Percentiles rank a stretch among this genome's conserved stretches.
These are phyloP conservation scores for Sciaenops ocellatus DNA, from an alignment of 2,797 vertebrate species.

Conservation along the genomic window DNA sequence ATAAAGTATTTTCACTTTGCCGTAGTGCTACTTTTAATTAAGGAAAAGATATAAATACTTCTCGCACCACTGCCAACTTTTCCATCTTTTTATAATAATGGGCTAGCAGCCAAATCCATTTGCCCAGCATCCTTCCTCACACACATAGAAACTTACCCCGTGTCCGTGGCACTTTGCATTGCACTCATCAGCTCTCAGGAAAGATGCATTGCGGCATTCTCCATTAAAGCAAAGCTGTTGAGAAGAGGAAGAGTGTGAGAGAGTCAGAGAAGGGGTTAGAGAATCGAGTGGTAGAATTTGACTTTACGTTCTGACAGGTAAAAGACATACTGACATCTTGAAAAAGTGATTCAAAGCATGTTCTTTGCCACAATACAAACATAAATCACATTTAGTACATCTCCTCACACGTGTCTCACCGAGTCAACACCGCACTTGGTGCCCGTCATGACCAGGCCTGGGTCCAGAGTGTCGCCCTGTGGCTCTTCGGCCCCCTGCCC, in stretches of 20 bases:
- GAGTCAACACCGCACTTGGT: conserved; percentile 94
- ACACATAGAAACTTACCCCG: conserved; percentile 86
- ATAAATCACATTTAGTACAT: background rate
- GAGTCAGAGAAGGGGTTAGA: conserved; percentile 8
- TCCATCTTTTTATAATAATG: conserved; percentile 26
- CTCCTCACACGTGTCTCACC: conserved; percentile 79
- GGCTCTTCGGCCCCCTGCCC: conserved; percentile 80
- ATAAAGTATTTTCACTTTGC: background rate
- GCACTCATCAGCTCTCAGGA: conserved; percentile 91
- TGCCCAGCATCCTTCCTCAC: conserved; percentile 17
- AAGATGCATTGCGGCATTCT: conserved; percentile 92
- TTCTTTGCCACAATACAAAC: background rate
- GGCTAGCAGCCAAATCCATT: conserved; percentile 51
- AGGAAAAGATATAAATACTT: conserved; percentile 31
- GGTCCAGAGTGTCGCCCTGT: conserved; percentile 93
- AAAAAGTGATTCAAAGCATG: background rate
- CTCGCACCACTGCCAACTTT: conserved; percentile 24
- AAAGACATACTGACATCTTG: background rate
- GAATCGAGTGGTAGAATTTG: background rate
- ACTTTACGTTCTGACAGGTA: background rate
- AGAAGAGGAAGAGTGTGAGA: conserved; percentile 9
- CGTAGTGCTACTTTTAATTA: conserved; percentile 44
- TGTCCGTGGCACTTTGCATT: conserved; percentile 91
- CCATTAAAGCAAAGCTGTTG: conserved; percentile 96
- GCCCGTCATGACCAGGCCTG: conserved; percentile 95